A percentile compares a stretch with the other conserved stretches of the same genome.
Evolutionary conservation across 2,797 vertebrate species (phyloP).

Genomic region (Cynodonichthys magdalenae): DNA sequence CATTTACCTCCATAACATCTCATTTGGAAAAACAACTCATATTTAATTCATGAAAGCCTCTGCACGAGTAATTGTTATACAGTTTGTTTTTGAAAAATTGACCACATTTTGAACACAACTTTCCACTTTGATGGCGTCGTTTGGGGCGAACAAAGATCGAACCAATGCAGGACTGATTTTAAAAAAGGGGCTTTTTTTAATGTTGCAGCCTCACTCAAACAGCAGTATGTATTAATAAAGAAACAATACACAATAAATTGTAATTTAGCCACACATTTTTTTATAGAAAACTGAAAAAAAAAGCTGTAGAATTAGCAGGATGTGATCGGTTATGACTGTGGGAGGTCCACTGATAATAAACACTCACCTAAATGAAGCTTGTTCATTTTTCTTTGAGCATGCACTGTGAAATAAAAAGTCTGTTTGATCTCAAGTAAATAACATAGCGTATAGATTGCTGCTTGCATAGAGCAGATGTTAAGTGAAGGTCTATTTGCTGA

Average conservation of each 20-base stretch:
- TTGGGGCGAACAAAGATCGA: constrained; percentile 67
- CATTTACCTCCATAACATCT: constrained; percentile 99
- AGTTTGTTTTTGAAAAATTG: constrained; percentile 91
- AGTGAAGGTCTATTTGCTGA: constrained; percentile 31
- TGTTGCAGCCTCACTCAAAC: background rate
- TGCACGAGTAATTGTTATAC: constrained; percentile 98
- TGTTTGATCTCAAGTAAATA: constrained; percentile 18
- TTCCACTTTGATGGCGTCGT: constrained; percentile 85
- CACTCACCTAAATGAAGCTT: constrained; percentile 27
- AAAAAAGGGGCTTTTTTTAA: constrained; percentile 9
- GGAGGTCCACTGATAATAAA: background rate
- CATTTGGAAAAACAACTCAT: constrained; percentile 99
- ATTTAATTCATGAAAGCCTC: constrained; percentile 99
- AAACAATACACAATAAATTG: constrained; percentile 11
- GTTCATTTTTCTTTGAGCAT: constrained; percentile 5
- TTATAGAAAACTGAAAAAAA: background rate
- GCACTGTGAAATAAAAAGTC: background rate
- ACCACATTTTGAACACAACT: constrained; percentile 90
- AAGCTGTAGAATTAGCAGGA: constrained; percentile 4
- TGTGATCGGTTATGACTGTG: constrained; percentile 30
- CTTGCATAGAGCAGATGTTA: constrained; percentile 30
- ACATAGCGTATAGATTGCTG: constrained; percentile 6
- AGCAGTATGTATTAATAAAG: background rate
- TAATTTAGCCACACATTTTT: constrained; percentile 11
- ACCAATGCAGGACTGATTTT: constrained; percentile 17